phyloP scores from a whole-genome alignment of 2,797 vertebrate genomes.

The Gambelia wislizenii region DNA sequence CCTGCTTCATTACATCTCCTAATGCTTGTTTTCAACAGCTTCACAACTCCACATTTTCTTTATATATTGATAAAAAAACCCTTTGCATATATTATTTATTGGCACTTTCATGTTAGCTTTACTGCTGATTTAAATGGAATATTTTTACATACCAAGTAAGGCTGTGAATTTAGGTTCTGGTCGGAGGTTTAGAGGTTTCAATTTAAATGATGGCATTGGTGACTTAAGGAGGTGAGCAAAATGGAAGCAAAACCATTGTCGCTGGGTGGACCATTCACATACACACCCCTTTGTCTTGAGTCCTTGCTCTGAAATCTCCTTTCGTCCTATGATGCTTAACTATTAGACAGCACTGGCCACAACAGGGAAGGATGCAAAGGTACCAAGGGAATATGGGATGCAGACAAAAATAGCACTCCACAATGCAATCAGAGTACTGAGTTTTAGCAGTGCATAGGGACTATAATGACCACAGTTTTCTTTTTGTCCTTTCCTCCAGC shows the following conservation, averaged over 20 bases:
- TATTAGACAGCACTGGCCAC: constrained; percentile 20
- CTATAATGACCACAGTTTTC: not conserved
- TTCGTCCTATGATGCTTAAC: not conserved
- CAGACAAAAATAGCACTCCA: not conserved
- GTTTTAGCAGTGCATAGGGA: not conserved
- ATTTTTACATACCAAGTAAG: constrained; percentile 82
- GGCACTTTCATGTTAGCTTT: constrained; percentile 80
- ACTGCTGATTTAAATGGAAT: constrained; percentile 80
- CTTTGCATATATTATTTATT: constrained; percentile 86
- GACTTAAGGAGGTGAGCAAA: not conserved
- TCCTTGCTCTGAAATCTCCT: not conserved
- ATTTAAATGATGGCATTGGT: constrained; percentile 53
- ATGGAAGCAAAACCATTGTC: constrained; percentile 58
- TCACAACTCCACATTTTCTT: constrained; percentile 80
- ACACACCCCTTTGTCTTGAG: constrained; percentile 44
- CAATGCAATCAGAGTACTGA: not conserved
- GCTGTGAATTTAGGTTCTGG: constrained; percentile 71
- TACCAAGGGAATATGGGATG: constrained; percentile 68
- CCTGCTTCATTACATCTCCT: constrained; percentile 85
- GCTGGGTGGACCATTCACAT: constrained; percentile 43
- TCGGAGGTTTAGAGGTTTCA: constrained; percentile 72
- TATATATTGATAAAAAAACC: constrained; percentile 80
- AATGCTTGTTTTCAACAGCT: constrained; percentile 81
- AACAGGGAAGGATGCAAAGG: constrained; percentile 61
- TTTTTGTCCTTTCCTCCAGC: not conserved